Conservation (phyloP, 92 coral and sea anemone genomes). For the Plumapathes pennacea region DNA sequence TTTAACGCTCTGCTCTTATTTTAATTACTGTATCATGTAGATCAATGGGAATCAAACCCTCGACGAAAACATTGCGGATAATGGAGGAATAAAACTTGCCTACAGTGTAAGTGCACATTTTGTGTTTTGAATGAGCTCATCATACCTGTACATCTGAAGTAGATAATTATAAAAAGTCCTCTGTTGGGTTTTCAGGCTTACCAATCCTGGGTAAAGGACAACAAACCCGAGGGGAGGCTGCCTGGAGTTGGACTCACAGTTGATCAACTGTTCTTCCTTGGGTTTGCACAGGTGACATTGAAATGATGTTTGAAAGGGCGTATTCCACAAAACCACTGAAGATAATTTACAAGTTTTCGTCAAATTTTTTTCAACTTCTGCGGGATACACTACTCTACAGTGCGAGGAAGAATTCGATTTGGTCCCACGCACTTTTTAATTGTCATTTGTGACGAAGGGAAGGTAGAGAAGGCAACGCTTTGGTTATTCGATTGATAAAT, state of each 20-base stretch:
- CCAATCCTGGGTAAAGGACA: conserved; percentile 43
- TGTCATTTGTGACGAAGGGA: no score
- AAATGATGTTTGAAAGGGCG: neutral
- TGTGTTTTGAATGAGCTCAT: neutral
- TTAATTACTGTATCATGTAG: no score
- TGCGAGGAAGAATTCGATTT: no score
- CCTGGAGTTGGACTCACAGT: conserved; percentile 64
- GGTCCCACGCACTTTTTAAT: no score
- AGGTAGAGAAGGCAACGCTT: no score
- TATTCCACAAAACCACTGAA: no score
- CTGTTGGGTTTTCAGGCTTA: conserved; percentile 42
- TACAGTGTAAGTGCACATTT: conserved; percentile 34
- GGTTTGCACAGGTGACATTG: conserved; percentile 63
- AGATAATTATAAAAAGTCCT: neutral
- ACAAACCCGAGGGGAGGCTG: conserved; percentile 43
- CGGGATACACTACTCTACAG: no score
- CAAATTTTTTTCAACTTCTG: no score
- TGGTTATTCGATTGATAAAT: no score
- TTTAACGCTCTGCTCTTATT: no score
- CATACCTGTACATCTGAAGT: neutral
- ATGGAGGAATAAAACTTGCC: conserved; percentile 66
- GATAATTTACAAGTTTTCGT: no score
- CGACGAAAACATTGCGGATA: conserved; percentile 67
- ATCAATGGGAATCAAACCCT: conserved; percentile 39
- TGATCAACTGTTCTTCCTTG: conserved; percentile 72